Base-by-base conservation (phyloP, 2,888 invertebrate species). In the Tridacna crocea region DNA sequence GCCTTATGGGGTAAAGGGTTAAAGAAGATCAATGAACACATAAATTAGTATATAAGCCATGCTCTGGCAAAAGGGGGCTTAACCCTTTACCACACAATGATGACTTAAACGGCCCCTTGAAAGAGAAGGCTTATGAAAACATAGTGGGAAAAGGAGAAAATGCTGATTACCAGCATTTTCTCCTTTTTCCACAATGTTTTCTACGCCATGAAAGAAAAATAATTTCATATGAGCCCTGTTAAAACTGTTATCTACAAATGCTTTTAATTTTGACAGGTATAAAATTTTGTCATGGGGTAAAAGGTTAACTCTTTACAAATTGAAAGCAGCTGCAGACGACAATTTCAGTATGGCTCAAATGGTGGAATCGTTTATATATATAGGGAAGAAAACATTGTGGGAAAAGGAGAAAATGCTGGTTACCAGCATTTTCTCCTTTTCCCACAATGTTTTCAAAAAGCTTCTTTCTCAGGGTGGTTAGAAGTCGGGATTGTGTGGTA, bases 351-450 rank as follows among this genome's bases (percentile, higher is more conserved):
- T 55, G n/a, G 10, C 55, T 55, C n/a, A 51, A 13, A 51, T 51
- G 51, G 13, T 17, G 17, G 17, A 51, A 51, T 51, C 13, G 12
- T 12, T 51, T n/a, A n/a, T n/a, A n/a, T n/a, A n/a, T n/a, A n/a
- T n/a, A n/a, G n/a, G n/a, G n/a, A n/a, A n/a, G 55, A 55, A 66
- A 66, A 66, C 46, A 66, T 66, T 46, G 46, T 66, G 46, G 19
- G n/a, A 66, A 66, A 66, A 46, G 66, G 17, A 66, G 66, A 66
- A 66, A 66, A 46, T 66, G 66, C 66, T 66, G n/a, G 11, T 19
- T 1, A 55, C 55, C 17, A 55, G 55, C 55, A 19, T 19, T 66
- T 66, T 66, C 66, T 46, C 66, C 66, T 46, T 66, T 66, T 66
- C 19, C 66, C 46, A 66, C 66, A 46, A 27, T 65, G 46, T 66